A percentile compares a stretch with the other conserved stretches of the same genome.
phyloP scores from a whole-genome alignment of 2,888 invertebrate genomes.

The Melieria omissa region DNA sequence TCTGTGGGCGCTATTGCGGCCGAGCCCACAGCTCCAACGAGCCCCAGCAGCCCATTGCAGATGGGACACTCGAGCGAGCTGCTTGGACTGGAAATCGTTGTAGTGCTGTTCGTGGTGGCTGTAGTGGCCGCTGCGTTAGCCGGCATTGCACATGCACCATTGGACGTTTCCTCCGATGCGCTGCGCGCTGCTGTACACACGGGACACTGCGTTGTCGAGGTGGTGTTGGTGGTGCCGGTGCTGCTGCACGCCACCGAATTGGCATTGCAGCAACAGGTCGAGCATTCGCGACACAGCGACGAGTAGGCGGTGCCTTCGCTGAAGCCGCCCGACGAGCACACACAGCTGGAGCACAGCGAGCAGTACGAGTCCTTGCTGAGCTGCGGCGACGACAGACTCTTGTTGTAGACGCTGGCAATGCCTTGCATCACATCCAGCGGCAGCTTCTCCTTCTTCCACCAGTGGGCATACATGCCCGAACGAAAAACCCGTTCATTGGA shows the following conservation, averaged over 20 bases:
- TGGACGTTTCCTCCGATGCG: background rate
- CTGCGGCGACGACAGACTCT: slow-evolving; percentile 68
- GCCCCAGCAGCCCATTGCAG: slow-evolving; percentile 48
- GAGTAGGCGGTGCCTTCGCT: slow-evolving; percentile 61
- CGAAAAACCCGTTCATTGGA: slow-evolving; percentile 70
- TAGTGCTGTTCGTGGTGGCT: slow-evolving; percentile 37
- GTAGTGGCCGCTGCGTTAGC: slow-evolving; percentile 30
- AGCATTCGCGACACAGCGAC: slow-evolving; percentile 60
- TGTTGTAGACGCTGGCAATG: slow-evolving; percentile 66
- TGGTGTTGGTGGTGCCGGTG: slow-evolving; percentile 52
- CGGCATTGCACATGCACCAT: background rate
- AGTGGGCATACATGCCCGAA: slow-evolving; percentile 89
- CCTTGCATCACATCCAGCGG: slow-evolving; percentile 75
- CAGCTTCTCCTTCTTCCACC: slow-evolving; percentile 91
- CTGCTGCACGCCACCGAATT: slow-evolving; percentile 50
- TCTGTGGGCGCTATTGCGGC: slow-evolving; percentile 15
- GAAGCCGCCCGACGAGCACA: slow-evolving; percentile 53
- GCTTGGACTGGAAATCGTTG: slow-evolving; percentile 34
- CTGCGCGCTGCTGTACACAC: slow-evolving; percentile 20
- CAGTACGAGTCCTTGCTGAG: slow-evolving; percentile 66
- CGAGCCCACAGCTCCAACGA: slow-evolving; percentile 41
- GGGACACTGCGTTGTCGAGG: slow-evolving; percentile 7
- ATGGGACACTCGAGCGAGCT: slow-evolving; percentile 57
- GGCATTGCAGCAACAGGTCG: slow-evolving; percentile 45
- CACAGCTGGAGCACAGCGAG: slow-evolving; percentile 57